Percentiles rank a stretch among this genome's conserved stretches.
Conservation (phyloP, 2,113 vertebrate species). For the Megaceryle torquata region DNA sequence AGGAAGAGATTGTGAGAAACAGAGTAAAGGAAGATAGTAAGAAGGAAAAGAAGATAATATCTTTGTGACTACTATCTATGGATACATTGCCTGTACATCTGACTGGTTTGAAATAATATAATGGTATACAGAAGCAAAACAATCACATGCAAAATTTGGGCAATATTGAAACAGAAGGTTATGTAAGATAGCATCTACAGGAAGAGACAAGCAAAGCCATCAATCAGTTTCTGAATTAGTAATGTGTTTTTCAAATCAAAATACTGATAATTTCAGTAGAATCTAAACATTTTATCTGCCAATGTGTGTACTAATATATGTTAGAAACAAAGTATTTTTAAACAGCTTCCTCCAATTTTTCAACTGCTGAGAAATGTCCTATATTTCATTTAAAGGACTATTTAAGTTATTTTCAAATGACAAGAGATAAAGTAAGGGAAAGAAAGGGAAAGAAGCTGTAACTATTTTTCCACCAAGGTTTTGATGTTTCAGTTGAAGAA, state of each 20-base stretch:
- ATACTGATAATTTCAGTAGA: not conserved
- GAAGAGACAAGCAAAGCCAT: not conserved
- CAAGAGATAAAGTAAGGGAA: not conserved
- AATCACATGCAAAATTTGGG: not conserved
- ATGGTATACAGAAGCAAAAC: not conserved
- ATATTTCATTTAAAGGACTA: not conserved
- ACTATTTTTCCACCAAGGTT: not conserved
- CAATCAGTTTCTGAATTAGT: not conserved
- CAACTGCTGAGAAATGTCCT: not conserved
- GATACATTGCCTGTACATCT: not conserved
- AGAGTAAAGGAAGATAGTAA: not conserved
- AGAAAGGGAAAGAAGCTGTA: not conserved
- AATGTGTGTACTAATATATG: not conserved
- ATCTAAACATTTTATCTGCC: not conserved
- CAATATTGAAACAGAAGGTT: not conserved
- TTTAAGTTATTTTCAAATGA: not conserved
- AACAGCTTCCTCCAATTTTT: not conserved
- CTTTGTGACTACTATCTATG: not conserved
- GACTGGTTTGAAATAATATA: not conserved
- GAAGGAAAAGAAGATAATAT: not conserved
- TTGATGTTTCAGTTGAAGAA: slow-evolving; percentile 41
- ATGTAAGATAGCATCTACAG: not conserved
- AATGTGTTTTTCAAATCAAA: not conserved
- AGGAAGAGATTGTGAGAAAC: not conserved
- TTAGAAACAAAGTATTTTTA: not conserved